Evolutionary conservation across 2,888 invertebrate species (phyloP).

Genomic region (Epinotia bilunana): DNA sequence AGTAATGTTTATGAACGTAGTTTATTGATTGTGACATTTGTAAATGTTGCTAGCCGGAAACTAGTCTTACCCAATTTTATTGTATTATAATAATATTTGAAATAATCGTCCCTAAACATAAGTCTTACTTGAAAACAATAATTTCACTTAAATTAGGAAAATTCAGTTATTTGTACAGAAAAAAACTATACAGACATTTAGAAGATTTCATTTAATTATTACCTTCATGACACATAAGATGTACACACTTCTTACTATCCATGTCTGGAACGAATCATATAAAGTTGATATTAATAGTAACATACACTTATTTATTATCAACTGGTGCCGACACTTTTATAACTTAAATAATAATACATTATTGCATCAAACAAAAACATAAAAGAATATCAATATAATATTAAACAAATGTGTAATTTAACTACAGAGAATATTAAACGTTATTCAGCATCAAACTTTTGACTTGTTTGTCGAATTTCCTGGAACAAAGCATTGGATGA

Average conservation of each 20-base stretch:
- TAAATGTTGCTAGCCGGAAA: conserved; percentile 19
- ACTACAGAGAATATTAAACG: conserved; percentile 56
- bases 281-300: neutral
- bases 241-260: neutral
- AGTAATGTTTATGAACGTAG: neutral
- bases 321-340: neutral
- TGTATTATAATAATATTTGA: neutral
- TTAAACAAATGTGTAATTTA: neutral
- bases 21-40: neutral
- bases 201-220: neutral
- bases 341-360: neutral
- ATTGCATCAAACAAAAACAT: neutral
- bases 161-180: no score
- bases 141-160: no score
- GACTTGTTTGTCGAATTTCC: conserved; percentile 87
- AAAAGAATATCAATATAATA: neutral
- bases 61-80: neutral
- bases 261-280: neutral
- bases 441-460: conserved; percentile 85
- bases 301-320: neutral
- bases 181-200: neutral
- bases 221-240: neutral
- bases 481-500: conserved; percentile 66
- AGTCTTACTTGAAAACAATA: no score
- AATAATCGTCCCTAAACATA: no score